phyloP scores from a whole-genome alignment of 1,140 invertebrate species.

The Eupristina koningsbergeri region DNA sequence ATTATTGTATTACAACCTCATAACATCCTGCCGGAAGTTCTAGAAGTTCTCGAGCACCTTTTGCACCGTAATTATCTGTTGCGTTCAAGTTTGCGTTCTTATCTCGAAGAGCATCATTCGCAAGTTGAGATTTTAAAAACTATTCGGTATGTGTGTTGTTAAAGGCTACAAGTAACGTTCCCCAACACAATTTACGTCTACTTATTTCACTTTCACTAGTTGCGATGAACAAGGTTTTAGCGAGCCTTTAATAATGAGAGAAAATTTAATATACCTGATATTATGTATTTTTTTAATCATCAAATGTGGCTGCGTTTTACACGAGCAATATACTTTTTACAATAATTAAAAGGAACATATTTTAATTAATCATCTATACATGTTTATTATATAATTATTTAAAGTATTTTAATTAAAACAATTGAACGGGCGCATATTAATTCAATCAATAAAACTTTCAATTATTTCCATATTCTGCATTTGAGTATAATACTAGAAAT shows the following conservation, averaged over 20 bases:
- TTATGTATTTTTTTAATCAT: no score
- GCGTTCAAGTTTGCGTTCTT: background rate
- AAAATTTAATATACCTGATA: no score
- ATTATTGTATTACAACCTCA: background rate
- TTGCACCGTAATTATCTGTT: background rate
- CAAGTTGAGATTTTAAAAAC: background rate
- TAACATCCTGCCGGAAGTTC: conserved; percentile 38
- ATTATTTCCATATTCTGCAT: no score
- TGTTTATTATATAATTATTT: no score
- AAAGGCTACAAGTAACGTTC: background rate
- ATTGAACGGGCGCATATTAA: no score
- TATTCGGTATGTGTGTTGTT: background rate
- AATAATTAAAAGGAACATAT: no score
- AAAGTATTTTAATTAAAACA: no score
- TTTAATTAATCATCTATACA: no score
- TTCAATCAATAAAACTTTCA: no score
- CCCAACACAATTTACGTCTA: background rate
- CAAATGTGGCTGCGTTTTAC: no score
- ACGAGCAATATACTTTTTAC: no score
- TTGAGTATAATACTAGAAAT: no score
- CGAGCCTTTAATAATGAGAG: background rate
- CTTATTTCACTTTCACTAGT: background rate
- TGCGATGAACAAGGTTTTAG: background rate
- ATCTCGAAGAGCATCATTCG: conserved; percentile 22
- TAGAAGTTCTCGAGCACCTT: background rate